Evolutionary conservation across 2,797 vertebrate genomes (phyloP), one percentile per base, ranked within the genome.

Genomic region (Galago senegalensis): DNA sequence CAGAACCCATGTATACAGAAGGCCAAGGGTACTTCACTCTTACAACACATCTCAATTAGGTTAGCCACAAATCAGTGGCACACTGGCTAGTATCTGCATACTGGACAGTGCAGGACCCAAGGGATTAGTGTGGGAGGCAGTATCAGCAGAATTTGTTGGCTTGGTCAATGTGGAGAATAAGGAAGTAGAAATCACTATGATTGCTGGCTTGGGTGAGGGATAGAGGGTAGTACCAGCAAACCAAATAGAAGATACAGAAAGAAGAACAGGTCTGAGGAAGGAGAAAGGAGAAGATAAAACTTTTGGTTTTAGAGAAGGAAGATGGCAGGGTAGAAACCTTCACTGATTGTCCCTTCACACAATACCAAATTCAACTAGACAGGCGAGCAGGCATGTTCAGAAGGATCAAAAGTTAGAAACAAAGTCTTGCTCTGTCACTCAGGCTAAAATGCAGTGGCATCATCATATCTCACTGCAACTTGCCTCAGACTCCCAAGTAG

Each of bases 171-270:
- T 67, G 16, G 85, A 34, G 27, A 89, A 92, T 20, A 79, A 87
- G 58, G 21, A 93, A 11, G n/a, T 40, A 61, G 72, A 95, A 79
- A 80, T 69, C n/a, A 31, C 37, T 73, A 49, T 83, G 88, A 87
- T 14, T 82, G 23, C 12, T 83, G 34, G n/a, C 29, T 83, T 73
- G 58, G 29, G 61, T 34, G 76, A 87, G 67, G 46, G 37, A 83
- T 82, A 6, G 46, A 92, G 16, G 43, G 27, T 53, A n/a, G n/a
- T n/a, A 77, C 6, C 27, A 61, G 40, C 40, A 94, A 86, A 92
- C 21, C 31, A 89, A 63, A 43, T 12, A 85, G 40, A 87, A 29
- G 18, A 69, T 37, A 75, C 7, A 76, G 23, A 85, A 75, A 75
- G 40, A 75, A 73, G n/a, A 90, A 73, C 4, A 80, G 37, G 37